Percentiles rank a stretch among this genome's conserved stretches.
Conservation (phyloP, 2,113 vertebrate species). For the Zingel zingel region DNA sequence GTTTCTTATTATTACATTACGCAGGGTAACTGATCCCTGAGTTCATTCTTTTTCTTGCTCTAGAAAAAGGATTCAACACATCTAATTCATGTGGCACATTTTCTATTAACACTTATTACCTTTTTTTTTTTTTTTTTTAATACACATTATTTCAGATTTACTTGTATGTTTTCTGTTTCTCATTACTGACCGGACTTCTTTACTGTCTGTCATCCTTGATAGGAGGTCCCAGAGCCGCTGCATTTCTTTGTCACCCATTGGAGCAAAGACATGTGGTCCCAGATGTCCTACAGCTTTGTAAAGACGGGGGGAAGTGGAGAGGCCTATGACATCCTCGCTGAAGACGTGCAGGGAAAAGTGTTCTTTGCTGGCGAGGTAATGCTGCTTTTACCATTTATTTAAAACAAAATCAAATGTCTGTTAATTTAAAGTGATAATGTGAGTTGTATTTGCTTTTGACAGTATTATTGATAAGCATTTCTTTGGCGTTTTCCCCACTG, state of each 20-base stretch:
- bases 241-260: conserved; percentile 94
- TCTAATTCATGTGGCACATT: not conserved
- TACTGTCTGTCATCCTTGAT: not conserved
- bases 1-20: too few species aligned
- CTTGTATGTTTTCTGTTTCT: not conserved
- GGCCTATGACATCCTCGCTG: conserved; percentile 95
- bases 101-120: not conserved
- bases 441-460: not conserved
- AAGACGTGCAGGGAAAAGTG: conserved; percentile 94
- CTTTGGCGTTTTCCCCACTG: not conserved
- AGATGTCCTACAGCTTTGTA: conserved; percentile 98
- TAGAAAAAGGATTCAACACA: not conserved
- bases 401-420: not conserved
- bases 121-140: not conserved
- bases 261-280: conserved; percentile 94
- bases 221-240: conserved; percentile 94
- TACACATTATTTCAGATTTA: not conserved
- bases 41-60: not conserved
- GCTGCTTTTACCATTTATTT: not conserved
- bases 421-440: not conserved
- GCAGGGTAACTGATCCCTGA: not conserved
- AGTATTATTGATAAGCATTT: not conserved
- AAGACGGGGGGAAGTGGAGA: conserved; percentile 96
- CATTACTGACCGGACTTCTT: not conserved
- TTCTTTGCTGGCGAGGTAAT: conserved; percentile 96